Base-by-base conservation (phyloP, 2,888 invertebrate genomes). In the Trichopoda pennipes region DNA sequence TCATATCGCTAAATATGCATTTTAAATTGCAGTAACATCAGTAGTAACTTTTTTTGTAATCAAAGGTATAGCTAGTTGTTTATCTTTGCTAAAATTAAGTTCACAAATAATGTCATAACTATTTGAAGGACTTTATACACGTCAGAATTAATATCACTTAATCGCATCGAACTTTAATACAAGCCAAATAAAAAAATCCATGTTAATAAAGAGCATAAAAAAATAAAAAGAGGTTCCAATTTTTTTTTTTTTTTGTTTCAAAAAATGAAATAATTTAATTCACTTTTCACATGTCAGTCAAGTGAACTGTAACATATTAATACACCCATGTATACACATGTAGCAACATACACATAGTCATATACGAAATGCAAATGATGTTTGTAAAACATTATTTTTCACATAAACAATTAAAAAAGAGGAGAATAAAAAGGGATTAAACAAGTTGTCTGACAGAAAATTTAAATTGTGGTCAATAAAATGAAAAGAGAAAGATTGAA, bases 251-350 rank as follows among this genome's bases (percentile, higher is more conserved):
- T 56, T 78, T 69, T 68, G 32, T 79, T 66, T 79, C 55, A 72
- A 47, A 82, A 79, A 79, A 72, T 75, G 47, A 75, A 82, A 82
- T 75, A 79, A 68, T 82, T 79, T 82, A 82, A 79, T 82, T 82
- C 82, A 79, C 79, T 82, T 79, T 79, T 82, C 78, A 78, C 74
- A 78, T 79, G 79, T 82, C 82, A 79, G 75, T 79, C 75, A 82
- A 82, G 70, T 79, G 66, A 75, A 79, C 75, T 82, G 82, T 79
- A 79, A 82, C 70, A 72, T 61, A 79, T 82, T 82, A 82, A 79
- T 75, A 61, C 28, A 82, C 70, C 77, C 8, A 47, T n/a, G n/a
- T n/a, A n/a, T 19, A 72, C 28, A 42, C 19, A 28, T 28, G 28
- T 28, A 28, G 8, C 17, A 12, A 51, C 58, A 66, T 32, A 35